These are phyloP conservation scores for Chymomyza procnemis DNA, from an alignment of 2,888 invertebrate genomes.

Conservation along the genomic window DNA sequence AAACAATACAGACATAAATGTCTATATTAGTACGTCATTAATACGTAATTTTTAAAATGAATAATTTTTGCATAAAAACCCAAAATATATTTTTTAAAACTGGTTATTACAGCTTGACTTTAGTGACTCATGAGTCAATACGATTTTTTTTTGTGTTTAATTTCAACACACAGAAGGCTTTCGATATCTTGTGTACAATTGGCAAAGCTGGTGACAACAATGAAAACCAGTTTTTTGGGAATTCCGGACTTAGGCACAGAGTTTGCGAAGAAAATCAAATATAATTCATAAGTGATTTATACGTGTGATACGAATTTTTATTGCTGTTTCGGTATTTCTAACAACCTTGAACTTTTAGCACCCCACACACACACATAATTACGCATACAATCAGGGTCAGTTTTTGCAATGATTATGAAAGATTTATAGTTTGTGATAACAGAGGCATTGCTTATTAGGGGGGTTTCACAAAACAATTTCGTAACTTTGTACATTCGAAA, in stretches of 20 bases:
- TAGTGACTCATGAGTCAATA: not conserved
- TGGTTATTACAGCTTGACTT: slow-evolving; percentile 29
- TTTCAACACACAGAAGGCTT: not conserved
- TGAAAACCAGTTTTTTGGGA: not conserved
- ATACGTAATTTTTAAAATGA: slow-evolving; percentile 44
- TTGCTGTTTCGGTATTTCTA: not conserved
- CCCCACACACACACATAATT: not conserved
- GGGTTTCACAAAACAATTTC: not conserved
- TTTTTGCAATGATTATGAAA: not conserved
- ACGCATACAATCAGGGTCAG: not conserved
- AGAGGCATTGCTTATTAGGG: not conserved
- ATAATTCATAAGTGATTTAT: not conserved
- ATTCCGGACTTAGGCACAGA: not conserved
- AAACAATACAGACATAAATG: slow-evolving; percentile 22
- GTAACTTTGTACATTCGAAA: not conserved
- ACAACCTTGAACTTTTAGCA: not conserved
- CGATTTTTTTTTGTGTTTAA: not conserved
- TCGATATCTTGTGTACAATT: not conserved
- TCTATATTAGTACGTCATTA: slow-evolving; percentile 53
- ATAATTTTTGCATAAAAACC: slow-evolving; percentile 32
- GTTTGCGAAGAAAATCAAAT: not conserved
- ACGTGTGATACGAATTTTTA: not conserved
- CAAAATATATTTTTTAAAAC: slow-evolving; percentile 57
- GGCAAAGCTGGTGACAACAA: not conserved
- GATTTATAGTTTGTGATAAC: not conserved